These are phyloP conservation scores for Nomia melanderi DNA, from an alignment of 1,140 invertebrate species.

Conservation along the genomic window DNA sequence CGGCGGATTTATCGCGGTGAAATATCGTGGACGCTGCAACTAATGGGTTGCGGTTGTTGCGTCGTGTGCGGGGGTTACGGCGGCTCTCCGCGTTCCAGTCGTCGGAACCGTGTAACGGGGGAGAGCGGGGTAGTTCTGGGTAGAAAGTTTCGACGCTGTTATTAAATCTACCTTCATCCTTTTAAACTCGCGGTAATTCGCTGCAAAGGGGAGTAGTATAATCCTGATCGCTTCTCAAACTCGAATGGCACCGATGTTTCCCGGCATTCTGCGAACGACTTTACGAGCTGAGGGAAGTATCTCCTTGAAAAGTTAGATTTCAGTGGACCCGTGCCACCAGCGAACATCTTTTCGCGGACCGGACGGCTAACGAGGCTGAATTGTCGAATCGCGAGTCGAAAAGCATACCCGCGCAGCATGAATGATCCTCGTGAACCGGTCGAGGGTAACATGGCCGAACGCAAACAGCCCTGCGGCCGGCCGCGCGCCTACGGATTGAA, in stretches of 20 bases:
- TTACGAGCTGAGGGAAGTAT: no score
- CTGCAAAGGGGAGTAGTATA: no score
- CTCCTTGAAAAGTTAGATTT: neutral
- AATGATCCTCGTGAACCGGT: slow-evolving; percentile 59
- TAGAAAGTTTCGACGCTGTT: no score
- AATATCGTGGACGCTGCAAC: neutral
- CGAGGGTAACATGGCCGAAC: slow-evolving; percentile 51
- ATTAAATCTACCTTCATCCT: no score
- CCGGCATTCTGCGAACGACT: no score
- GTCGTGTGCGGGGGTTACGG: no score
- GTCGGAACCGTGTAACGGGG: no score
- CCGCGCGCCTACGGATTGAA: slow-evolving; percentile 44
- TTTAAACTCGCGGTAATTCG: no score
- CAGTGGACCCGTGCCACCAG: neutral
- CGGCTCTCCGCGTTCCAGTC: no score
- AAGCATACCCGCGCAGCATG: slow-evolving; percentile 42
- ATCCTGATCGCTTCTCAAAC: no score
- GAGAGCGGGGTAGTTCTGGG: no score
- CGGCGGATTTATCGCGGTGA: neutral
- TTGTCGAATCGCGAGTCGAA: slow-evolving; percentile 29
- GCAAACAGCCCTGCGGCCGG: slow-evolving; percentile 53
- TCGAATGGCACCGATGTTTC: neutral
- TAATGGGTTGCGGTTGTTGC: no score
- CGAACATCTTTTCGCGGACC: neutral
- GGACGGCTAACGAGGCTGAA: slow-evolving; percentile 21